Conservation (phyloP, 2,797 vertebrate species). For the Botia kubotai region DNA sequence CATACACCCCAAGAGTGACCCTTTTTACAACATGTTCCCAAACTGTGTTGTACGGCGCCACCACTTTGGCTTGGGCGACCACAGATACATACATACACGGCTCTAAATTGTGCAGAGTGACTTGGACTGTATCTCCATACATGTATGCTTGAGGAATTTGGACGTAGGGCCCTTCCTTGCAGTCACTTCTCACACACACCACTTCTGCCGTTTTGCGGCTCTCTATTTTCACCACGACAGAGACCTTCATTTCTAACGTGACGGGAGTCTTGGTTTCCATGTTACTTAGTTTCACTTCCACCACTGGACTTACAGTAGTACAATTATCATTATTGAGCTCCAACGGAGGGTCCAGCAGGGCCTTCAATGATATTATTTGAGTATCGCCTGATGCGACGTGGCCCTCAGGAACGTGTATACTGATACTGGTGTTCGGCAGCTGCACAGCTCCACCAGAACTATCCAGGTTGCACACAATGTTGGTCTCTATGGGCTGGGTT, state of each 20-base stretch:
- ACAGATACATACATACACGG: constrained; percentile 93
- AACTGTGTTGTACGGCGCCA: constrained; percentile 84
- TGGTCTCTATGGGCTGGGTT: constrained; percentile 94
- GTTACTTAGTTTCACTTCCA: constrained; percentile 94
- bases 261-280: constrained; percentile 89
- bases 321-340: constrained; percentile 93
- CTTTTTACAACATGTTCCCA: constrained; percentile 95
- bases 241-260: constrained; percentile 91
- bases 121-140: constrained; percentile 89
- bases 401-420: constrained; percentile 88
- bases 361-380: constrained; percentile 93
- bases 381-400: constrained; percentile 87
- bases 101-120: constrained; percentile 90
- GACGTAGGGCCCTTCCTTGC: constrained; percentile 90
- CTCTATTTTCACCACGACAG: constrained; percentile 86
- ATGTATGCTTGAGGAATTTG: constrained; percentile 80
- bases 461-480: constrained; percentile 91
- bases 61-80: constrained; percentile 82
- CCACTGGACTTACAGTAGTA: constrained; percentile 89
- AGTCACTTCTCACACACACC: constrained; percentile 87
- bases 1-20: constrained; percentile 91
- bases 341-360: constrained; percentile 89
- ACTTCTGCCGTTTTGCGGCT: constrained; percentile 83
- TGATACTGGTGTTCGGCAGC: constrained; percentile 93
- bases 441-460: constrained; percentile 90